A percentile compares a stretch with the other conserved stretches of the same genome.
Conservation (phyloP, 2,113 vertebrate genomes). For the Peromyscus polionotus region DNA sequence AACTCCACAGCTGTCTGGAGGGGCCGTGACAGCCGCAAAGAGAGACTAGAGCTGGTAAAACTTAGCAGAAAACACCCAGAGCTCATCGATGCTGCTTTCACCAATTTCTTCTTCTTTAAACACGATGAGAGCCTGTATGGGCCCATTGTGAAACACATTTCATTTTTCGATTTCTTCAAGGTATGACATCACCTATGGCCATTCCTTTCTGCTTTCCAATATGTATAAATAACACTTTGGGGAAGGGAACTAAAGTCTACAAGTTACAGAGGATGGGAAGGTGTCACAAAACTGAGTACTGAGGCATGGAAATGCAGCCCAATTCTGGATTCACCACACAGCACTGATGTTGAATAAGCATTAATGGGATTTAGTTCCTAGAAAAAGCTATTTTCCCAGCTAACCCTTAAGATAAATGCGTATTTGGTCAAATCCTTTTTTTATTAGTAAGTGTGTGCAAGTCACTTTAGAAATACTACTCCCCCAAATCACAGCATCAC, state of each 20-base stretch:
- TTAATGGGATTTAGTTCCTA: background rate
- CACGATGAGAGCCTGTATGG: conserved; percentile 97
- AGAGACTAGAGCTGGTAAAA: conserved; percentile 97
- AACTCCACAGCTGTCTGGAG: conserved; percentile 96
- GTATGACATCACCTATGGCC: conserved; percentile 83
- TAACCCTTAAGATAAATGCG: background rate
- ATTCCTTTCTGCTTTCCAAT: conserved; percentile 17
- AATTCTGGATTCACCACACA: background rate
- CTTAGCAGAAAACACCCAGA: conserved; percentile 93
- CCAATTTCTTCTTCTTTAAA: conserved; percentile 99
- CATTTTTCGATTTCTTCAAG: conserved; percentile 99
- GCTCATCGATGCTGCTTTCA: conserved; percentile 96
- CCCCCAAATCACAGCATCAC: background rate
- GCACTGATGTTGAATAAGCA: background rate
- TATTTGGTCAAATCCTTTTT: background rate
- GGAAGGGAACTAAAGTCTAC: background rate
- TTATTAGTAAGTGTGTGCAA: background rate
- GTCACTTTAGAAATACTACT: conserved; percentile 20
- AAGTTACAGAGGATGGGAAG: background rate
- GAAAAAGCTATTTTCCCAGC: background rate
- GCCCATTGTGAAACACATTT: conserved; percentile 98
- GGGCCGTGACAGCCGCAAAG: conserved; percentile 96
- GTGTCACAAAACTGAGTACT: background rate
- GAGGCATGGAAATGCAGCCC: background rate
- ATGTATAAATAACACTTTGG: background rate